Conservation (phyloP, 2,113 vertebrate genomes). For the Malaclemys terrapin region DNA sequence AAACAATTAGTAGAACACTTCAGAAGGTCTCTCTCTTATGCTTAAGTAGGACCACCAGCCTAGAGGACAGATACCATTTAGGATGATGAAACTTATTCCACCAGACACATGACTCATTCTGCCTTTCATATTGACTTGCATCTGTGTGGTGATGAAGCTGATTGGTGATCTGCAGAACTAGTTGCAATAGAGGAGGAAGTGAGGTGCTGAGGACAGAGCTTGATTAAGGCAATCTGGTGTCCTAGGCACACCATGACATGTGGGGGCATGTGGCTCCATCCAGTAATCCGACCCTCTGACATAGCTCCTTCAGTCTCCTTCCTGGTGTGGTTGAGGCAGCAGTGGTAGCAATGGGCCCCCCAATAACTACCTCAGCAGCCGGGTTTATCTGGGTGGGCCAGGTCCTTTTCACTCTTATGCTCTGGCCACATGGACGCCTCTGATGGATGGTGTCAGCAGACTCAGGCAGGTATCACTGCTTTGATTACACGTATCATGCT, state of each 20-base stretch:
- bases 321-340: background rate
- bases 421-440: background rate
- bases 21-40: slow-evolving; percentile 5
- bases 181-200: slow-evolving; percentile 43
- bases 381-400: background rate
- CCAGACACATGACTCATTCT: background rate
- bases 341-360: background rate
- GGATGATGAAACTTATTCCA: slow-evolving; percentile 50
- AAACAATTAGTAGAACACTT: slow-evolving; percentile 64
- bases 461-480: background rate
- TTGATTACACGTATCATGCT: background rate
- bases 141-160: slow-evolving; percentile 21
- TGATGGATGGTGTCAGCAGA: background rate
- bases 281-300: background rate
- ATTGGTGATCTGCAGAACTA: slow-evolving; percentile 16
- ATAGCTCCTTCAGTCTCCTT: slow-evolving; percentile 10
- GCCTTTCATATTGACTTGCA: slow-evolving; percentile 33
- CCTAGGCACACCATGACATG: slow-evolving; percentile 50
- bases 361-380: background rate
- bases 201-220: slow-evolving; percentile 56
- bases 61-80: background rate
- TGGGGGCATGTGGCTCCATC: background rate
- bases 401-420: background rate
- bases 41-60: slow-evolving; percentile 37
- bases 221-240: slow-evolving; percentile 48